Base-by-base conservation (phyloP, 2,888 invertebrate species). In the Pyrocoelia pectoralis region DNA sequence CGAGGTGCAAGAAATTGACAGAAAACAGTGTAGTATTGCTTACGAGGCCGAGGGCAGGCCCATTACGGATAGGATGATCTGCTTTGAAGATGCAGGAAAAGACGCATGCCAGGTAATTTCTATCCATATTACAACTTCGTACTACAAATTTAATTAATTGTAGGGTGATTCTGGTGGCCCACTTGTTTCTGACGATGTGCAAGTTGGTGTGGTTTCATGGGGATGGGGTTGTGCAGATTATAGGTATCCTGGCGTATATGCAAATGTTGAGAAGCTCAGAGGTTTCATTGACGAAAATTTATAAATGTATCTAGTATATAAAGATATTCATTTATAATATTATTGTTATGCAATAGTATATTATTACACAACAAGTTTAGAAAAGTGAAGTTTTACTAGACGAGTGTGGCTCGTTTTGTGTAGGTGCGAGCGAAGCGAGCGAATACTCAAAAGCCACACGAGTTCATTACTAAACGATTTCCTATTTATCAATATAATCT, bases 131-230 rank as follows among this genome's bases (percentile, higher is more conserved):
- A 15, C 10, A 3, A 38, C 38, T 9, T 5, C 12, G 2, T 38
- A n/a, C n/a, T 24, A 5, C 3, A 24, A 24, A 5, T 38, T 5
- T 38, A 9, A 3, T 10, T 2, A 2, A n/a, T 10, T 38, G 12
- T n/a, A 24, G 15, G 54, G 54, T 1, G 54, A 54, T 10, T 54
- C 54, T 19, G 54, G 54, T 4, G 12, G 54, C 40, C 40, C 54
- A 9, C 28, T 54, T 4, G 54, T 41, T 24, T 5, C 18, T 13
- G 15, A 41, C 12, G 24, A 19, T 13, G 28, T 17, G 1, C 10
- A 14, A 13, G 19, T 41, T 13, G 54, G 54, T 54, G 1, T 54
- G 13, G 14, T 24, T 9, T 54, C 54, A 0, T 54, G 41, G 41
- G 54, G 54, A 12, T 19, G 18, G 6, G 19, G 19, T 6, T 54